Conservation (phyloP, 2,113 vertebrate genomes). For the Pao palembangensis region DNA sequence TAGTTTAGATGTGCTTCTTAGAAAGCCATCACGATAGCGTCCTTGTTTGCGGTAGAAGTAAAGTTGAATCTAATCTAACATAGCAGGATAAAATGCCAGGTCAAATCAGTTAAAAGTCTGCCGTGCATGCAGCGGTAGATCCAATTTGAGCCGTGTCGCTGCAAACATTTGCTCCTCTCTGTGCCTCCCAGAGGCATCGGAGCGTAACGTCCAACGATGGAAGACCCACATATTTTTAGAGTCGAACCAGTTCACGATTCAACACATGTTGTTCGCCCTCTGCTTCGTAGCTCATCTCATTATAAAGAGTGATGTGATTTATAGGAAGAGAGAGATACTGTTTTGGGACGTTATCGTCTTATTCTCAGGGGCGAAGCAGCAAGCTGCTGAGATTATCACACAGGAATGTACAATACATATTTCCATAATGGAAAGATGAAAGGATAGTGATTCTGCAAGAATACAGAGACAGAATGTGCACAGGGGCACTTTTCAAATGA, state of each 20-base stretch:
- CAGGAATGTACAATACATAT: neutral
- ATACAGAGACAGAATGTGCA: neutral
- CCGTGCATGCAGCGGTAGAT: neutral
- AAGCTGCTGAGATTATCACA: constrained; percentile 15
- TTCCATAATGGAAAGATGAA: neutral
- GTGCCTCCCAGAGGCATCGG: neutral
- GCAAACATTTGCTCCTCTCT: constrained; percentile 9
- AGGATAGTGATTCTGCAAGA: neutral
- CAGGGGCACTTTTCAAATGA: too few species aligned
- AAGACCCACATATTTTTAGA: constrained; percentile 48
- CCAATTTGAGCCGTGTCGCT: neutral
- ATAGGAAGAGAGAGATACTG: constrained; percentile 19
- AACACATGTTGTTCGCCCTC: constrained; percentile 40
- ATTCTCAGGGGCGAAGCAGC: constrained; percentile 17
- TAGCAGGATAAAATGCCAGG: too few species aligned
- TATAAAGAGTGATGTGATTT: constrained; percentile 35
- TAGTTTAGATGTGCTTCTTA: neutral
- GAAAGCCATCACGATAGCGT: neutral
- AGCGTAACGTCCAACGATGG: too few species aligned
- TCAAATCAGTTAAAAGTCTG: neutral
- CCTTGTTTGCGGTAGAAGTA: neutral
- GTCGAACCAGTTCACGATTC: constrained; percentile 14
- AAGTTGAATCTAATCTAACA: too few species aligned
- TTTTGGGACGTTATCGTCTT: constrained; percentile 28
- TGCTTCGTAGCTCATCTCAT: constrained; percentile 46